phyloP scores from a whole-genome alignment of 2,888 invertebrate genomes.

The Metopia argyrocephala region DNA sequence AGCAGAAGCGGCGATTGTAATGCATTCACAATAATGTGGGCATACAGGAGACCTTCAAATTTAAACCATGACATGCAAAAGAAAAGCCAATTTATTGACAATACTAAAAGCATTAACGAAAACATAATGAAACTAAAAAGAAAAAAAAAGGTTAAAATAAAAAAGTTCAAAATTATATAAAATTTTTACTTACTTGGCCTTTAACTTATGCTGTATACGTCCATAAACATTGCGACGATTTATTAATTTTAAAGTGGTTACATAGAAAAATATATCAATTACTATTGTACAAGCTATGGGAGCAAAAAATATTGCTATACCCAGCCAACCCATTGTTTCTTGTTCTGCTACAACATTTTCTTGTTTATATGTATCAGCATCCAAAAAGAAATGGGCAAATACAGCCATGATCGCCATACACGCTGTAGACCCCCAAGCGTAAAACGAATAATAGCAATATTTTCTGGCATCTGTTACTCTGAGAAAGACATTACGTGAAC shows the following conservation, averaged over 20 bases:
- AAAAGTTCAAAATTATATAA: constrained; percentile 12
- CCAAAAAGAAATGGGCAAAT: constrained; percentile 89
- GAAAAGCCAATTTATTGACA: constrained; percentile 88
- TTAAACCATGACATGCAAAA: constrained; percentile 87
- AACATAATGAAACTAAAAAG: constrained; percentile 88
- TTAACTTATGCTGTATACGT: constrained; percentile 90
- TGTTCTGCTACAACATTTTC: constrained; percentile 82
- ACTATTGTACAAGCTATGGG: constrained; percentile 89
- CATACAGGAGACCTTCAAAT: constrained; percentile 85
- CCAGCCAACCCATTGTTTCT: constrained; percentile 89
- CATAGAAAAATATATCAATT: constrained; percentile 88
- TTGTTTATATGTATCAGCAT: constrained; percentile 80
- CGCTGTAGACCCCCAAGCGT: constrained; percentile 87
- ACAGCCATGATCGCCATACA: constrained; percentile 86
- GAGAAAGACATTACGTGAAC: constrained; percentile 90
- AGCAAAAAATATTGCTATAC: constrained; percentile 89
- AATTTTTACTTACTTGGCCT: constrained; percentile 83
- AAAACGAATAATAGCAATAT: constrained; percentile 91
- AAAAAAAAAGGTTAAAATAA: constrained; percentile 63
- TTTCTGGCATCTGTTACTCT: constrained; percentile 91
- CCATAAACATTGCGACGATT: constrained; percentile 91
- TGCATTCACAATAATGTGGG: constrained; percentile 87
- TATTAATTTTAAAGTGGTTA: constrained; percentile 88
- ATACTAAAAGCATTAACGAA: constrained; percentile 85
- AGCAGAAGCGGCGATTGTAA: constrained; percentile 86